These are phyloP conservation scores for Hymenochirus boettgeri DNA, from an alignment of 2,113 vertebrate species.

Conservation along the genomic window DNA sequence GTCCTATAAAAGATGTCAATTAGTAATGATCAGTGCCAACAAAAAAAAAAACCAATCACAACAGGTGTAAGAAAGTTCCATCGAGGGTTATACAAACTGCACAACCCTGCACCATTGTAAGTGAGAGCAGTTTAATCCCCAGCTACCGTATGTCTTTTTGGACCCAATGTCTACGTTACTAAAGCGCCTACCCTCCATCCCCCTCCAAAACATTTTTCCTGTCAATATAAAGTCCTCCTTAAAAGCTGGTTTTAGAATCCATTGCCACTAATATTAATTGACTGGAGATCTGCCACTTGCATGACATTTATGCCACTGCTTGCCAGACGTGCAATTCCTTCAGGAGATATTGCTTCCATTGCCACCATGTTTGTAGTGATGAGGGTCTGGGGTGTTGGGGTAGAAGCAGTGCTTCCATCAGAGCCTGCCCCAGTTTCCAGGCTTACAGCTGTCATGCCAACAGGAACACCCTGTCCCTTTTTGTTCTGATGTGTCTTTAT, in stretches of 20 bases:
- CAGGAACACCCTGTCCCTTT: conserved; percentile 59
- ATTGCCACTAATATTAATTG: conserved; percentile 86
- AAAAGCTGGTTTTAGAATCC: conserved; percentile 69
- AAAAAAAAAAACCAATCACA: neutral
- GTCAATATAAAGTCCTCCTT: conserved; percentile 16
- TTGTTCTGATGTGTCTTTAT: conserved; percentile 94
- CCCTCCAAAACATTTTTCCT: conserved; percentile 10
- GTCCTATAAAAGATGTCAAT: conserved; percentile 1
- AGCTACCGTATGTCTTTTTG: conserved; percentile 50
- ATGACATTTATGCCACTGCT: conserved; percentile 89
- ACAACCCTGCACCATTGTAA: conserved; percentile 14
- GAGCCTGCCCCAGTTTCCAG: conserved; percentile 59
- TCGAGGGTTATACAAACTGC: conserved; percentile 17
- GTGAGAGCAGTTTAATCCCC: conserved; percentile 31
- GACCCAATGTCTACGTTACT: conserved; percentile 35
- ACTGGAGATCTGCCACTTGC: conserved; percentile 88
- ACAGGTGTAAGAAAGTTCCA: conserved; percentile 5
- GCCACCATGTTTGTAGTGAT: conserved; percentile 75
- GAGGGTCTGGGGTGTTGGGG: conserved; percentile 65
- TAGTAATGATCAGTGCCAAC: neutral
- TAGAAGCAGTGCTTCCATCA: conserved; percentile 54
- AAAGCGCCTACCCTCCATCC: conserved; percentile 11
- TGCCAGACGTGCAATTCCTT: conserved; percentile 83
- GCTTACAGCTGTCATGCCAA: conserved; percentile 64
- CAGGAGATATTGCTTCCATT: conserved; percentile 89